Conservation (phyloP, 2,888 invertebrate genomes). For the Tipula confusa region DNA sequence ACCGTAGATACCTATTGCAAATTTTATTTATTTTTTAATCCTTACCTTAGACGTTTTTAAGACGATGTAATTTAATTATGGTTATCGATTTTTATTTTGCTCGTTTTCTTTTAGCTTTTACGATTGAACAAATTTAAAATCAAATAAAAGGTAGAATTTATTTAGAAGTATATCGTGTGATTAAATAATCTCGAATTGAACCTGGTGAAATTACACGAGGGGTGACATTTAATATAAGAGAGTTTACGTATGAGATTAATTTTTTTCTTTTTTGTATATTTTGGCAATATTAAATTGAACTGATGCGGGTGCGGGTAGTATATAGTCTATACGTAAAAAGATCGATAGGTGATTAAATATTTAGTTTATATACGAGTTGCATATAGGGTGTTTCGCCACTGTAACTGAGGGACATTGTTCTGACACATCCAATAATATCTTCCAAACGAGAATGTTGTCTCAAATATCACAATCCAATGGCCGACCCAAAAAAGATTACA, state of each 20-base stretch:
- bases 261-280: background rate
- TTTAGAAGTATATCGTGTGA: background rate
- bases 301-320: background rate
- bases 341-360: background rate
- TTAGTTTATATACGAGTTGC: too few relatives aligned
- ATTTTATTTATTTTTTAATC: background rate
- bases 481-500: too few relatives aligned
- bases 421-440: too few relatives aligned
- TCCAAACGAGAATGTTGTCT: too few relatives aligned
- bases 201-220: too few relatives aligned
- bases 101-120: background rate
- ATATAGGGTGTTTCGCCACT: too few relatives aligned
- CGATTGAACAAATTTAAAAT: background rate
- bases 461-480: too few relatives aligned
- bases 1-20: background rate
- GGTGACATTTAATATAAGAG: background rate
- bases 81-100: background rate
- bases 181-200: background rate
- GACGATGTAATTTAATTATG: constrained; percentile 7
- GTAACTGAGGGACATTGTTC: too few relatives aligned
- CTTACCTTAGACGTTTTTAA: constrained; percentile 15
- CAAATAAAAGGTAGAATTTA: background rate
- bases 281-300: background rate
- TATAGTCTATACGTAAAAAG: background rate
- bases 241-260: background rate